Percentiles rank a stretch among this genome's conserved stretches.
These are phyloP conservation scores for Sepiola atlantica DNA, from an alignment of 2,888 invertebrate species.

Conservation along the genomic window DNA sequence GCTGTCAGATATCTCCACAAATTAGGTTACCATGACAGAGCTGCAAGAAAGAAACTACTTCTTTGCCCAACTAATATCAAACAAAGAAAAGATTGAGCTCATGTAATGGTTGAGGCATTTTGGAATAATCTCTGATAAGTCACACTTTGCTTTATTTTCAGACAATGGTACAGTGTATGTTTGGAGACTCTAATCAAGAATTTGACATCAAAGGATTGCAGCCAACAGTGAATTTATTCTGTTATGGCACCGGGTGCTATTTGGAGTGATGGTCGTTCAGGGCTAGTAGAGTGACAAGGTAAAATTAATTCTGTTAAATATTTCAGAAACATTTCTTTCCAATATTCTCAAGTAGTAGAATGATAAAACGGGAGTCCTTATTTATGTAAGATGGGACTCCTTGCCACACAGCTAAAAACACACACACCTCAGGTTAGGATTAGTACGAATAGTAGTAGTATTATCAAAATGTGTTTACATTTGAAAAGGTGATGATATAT, in stretches of 20 bases:
- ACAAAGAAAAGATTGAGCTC: neutral
- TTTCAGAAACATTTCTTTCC: no score
- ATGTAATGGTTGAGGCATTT: neutral
- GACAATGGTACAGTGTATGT: neutral
- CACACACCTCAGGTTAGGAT: no score
- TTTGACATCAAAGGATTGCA: neutral
- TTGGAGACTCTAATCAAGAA: neutral
- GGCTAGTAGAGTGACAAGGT: neutral
- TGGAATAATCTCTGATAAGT: slow-evolving; percentile 33
- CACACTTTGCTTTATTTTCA: neutral
- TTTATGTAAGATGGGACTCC: no score
- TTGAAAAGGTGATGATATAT: no score
- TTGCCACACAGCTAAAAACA: no score
- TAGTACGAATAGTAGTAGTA: no score
- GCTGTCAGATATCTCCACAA: neutral
- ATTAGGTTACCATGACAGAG: neutral
- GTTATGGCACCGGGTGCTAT: neutral
- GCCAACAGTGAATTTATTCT: neutral
- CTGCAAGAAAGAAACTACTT: slow-evolving; percentile 11
- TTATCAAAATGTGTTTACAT: no score
- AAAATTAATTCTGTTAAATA: no score
- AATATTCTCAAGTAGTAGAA: neutral
- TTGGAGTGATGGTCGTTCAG: neutral
- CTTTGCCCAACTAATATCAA: no score
- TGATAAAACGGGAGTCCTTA: no score